phyloP scores from a whole-genome alignment of 2,113 vertebrate genomes.

The Hippopotamus amphibius region DNA sequence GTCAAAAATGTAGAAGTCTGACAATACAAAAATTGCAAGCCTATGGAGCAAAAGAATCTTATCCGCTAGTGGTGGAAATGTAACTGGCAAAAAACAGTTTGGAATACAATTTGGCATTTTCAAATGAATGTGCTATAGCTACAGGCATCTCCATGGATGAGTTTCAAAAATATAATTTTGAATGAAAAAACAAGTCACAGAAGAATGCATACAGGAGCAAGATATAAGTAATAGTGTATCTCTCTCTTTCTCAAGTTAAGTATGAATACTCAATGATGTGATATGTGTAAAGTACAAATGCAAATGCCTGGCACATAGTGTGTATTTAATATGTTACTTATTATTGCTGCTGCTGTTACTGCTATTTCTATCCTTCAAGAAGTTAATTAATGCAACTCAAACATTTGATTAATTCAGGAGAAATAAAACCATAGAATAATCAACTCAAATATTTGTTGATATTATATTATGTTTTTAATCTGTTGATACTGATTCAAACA shows the following conservation, averaged over 20 bases:
- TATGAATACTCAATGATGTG: too few species aligned
- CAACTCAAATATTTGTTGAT: not conserved
- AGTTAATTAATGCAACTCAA: not conserved
- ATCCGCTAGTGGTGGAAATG: not conserved
- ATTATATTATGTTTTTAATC: not conserved
- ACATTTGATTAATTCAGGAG: not conserved
- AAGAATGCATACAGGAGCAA: not conserved
- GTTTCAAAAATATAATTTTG: not conserved
- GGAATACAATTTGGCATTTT: not conserved
- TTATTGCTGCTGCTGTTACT: not conserved
- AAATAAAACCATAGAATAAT: not conserved
- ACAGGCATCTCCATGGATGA: not conserved
- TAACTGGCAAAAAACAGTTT: not conserved
- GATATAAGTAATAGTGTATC: not conserved
- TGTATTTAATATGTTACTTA: not conserved
- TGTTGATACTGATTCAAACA: not conserved
- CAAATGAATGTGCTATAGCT: not conserved
- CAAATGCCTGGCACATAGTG: not conserved
- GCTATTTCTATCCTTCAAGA: not conserved
- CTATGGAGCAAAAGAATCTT: not conserved
- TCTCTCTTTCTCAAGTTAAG: not conserved
- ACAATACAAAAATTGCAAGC: not conserved
- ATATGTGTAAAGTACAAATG: not conserved
- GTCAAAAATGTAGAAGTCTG: constrained; percentile 1
- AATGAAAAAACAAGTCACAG: not conserved